These are phyloP conservation scores for Aurelia sp. DNA, from an alignment of 30 jellyfish, hydroid and myxozoan species.

Conservation along the genomic window DNA sequence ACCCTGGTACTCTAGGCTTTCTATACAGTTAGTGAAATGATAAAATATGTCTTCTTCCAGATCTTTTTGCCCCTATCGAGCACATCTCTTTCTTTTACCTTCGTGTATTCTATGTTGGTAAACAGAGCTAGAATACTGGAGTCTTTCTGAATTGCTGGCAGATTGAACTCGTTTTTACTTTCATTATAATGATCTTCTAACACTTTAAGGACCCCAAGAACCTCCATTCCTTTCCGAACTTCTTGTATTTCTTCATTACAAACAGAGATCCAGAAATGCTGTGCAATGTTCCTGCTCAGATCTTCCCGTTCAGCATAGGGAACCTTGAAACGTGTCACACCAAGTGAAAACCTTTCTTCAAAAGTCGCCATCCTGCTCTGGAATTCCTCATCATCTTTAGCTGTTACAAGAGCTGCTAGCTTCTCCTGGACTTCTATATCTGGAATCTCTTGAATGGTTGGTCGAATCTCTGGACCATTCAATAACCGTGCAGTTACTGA, in stretches of 20 bases:
- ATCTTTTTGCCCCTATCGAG: background rate
- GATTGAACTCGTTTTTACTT: background rate
- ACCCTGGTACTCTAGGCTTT: constrained; percentile 7
- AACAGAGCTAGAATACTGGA: constrained; percentile 15
- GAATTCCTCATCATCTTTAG: constrained; percentile 6
- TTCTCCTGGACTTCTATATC: background rate
- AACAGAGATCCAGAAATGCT: constrained; percentile 7
- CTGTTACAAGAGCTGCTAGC: background rate
- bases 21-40: constrained; percentile 11
- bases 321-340: constrained; percentile 13
- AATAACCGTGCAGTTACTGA: no score
- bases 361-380: background rate
- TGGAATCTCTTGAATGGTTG: constrained; percentile 7
- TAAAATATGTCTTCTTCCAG: constrained; percentile 15
- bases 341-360: constrained; percentile 10
- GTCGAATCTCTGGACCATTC: background rate
- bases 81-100: background rate
- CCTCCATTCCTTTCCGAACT: constrained; percentile 4
- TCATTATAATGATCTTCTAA: constrained; percentile 2
- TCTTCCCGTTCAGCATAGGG: background rate
- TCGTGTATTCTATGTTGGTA: background rate
- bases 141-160: background rate
- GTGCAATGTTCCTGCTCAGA: constrained; percentile 1
- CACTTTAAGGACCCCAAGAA: constrained; percentile 5
- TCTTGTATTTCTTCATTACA: background rate